Evolutionary conservation across 1,140 invertebrate species (phyloP).

Genomic region (Archivesica marissinica): DNA sequence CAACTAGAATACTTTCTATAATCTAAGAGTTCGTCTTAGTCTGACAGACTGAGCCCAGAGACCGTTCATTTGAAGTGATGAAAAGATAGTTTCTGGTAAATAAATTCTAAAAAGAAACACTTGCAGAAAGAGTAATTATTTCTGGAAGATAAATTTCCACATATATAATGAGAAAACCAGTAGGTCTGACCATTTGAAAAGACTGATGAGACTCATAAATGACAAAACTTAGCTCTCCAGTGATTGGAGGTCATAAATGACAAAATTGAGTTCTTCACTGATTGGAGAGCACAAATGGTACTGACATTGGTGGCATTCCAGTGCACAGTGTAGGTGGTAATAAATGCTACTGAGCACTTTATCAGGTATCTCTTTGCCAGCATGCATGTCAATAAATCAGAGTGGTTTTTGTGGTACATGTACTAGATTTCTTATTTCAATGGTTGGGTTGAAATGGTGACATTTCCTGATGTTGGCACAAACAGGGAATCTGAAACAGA

Average conservation of each 20-base stretch:
- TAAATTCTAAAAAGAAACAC: neutral
- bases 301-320: slow-evolving; percentile 1
- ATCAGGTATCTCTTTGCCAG: neutral
- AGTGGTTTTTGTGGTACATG: no score
- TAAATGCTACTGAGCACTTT: neutral
- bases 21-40: no score
- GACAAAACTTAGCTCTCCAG: neutral
- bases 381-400: neutral
- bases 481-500: no score
- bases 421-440: no score
- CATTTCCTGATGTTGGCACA: no score
- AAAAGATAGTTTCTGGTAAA: slow-evolving; percentile 8
- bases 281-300: slow-evolving; percentile 23
- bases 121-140: slow-evolving; percentile 17
- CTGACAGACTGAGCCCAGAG: neutral
- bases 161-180: slow-evolving; percentile 31
- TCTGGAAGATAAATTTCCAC: slow-evolving; percentile 27
- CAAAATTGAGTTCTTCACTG: slow-evolving; percentile 6
- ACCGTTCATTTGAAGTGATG: slow-evolving; percentile 20
- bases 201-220: slow-evolving; percentile 22
- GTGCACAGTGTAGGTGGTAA: neutral
- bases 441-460: no score
- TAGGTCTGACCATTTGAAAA: slow-evolving; percentile 6
- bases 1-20: no score
- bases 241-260: slow-evolving; percentile 37